These are phyloP conservation scores for Drepana arcuata DNA, from an alignment of 1,140 invertebrate genomes.

Conservation along the genomic window DNA sequence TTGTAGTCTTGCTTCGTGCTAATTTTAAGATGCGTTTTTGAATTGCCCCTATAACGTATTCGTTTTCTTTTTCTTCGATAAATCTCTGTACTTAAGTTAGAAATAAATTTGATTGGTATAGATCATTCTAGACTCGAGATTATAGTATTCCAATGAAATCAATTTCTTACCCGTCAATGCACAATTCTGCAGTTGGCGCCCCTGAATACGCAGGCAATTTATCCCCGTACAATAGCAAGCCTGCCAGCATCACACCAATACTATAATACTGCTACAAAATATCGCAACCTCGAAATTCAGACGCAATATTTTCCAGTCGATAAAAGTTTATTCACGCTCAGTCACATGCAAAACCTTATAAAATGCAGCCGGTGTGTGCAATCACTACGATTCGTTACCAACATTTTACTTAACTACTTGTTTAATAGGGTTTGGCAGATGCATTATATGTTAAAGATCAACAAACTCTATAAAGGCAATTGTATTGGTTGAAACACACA, in stretches of 20 bases:
- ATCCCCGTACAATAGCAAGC: conserved; percentile 16
- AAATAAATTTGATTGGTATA: no score
- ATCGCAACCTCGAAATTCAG: conserved; percentile 11
- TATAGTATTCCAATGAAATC: conserved; percentile 11
- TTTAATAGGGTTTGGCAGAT: not conserved
- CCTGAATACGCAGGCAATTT: conserved; percentile 21
- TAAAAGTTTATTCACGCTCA: conserved; percentile 19
- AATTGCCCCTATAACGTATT: no score
- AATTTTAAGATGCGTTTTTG: no score
- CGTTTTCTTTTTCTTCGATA: no score
- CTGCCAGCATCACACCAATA: conserved; percentile 17
- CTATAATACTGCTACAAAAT: conserved; percentile 16
- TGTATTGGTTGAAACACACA: no score
- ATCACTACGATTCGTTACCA: conserved; percentile 7
- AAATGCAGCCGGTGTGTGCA: conserved; percentile 6
- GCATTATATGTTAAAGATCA: no score
- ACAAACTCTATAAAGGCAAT: no score
- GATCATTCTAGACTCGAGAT: no score
- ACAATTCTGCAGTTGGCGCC: conserved; percentile 19
- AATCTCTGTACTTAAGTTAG: no score
- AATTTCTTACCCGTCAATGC: conserved; percentile 13
- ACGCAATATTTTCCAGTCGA: conserved; percentile 17
- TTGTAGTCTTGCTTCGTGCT: no score
- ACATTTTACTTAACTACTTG: conserved; percentile 6
- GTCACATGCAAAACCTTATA: conserved; percentile 12